These are phyloP conservation scores for Rachycentron canadum DNA, from an alignment of 2,797 vertebrate species.

Conservation along the genomic window DNA sequence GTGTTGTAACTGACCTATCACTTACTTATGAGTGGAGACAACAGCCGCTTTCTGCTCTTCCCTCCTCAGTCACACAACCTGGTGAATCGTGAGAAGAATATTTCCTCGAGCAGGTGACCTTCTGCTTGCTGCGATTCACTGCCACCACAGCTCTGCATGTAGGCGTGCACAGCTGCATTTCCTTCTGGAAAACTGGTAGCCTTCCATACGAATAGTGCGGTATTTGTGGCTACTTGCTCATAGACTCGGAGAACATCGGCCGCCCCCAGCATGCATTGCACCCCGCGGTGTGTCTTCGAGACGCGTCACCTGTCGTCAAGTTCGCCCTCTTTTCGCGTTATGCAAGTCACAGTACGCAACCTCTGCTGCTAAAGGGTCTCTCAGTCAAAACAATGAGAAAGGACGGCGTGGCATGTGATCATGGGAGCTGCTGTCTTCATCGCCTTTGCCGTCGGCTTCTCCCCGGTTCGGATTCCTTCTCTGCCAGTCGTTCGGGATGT, in stretches of 20 bases:
- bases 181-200: not conserved
- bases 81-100: slow-evolving; percentile 10
- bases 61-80: not conserved
- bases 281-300: not conserved
- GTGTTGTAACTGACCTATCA: slow-evolving; percentile 23
- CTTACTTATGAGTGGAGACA: slow-evolving; percentile 11
- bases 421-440: no score
- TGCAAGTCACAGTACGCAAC: no score
- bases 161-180: no score
- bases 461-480: no score
- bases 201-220: not conserved
- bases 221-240: not conserved
- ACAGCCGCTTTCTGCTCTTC: not conserved
- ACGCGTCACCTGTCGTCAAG: not conserved
- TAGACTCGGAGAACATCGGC: not conserved
- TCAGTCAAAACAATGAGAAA: no score
- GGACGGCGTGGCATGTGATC: no score
- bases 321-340: not conserved
- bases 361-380: not conserved
- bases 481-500: no score
- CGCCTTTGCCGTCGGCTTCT: no score
- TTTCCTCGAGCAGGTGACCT: slow-evolving; percentile 18
- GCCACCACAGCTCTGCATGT: not conserved
- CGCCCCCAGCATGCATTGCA: not conserved
- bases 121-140: not conserved